phyloP scores from a whole-genome alignment of 2,797 vertebrate species.

The Sciaenops ocellatus region DNA sequence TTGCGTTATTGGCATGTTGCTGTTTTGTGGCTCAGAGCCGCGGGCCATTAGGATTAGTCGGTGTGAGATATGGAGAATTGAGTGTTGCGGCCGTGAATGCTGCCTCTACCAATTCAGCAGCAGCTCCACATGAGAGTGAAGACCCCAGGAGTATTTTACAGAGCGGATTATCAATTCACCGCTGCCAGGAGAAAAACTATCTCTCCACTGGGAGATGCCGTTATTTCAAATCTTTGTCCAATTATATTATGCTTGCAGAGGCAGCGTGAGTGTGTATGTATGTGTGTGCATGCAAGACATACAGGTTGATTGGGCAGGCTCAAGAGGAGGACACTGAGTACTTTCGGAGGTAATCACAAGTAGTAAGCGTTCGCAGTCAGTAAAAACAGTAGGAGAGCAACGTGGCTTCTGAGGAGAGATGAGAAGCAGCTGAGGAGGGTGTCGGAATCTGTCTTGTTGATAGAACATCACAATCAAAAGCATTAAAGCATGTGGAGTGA shows the following conservation, averaged over 20 bases:
- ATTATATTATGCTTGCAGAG: conserved; percentile 67
- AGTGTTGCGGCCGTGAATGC: conserved; percentile 37
- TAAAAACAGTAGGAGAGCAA: conserved; percentile 40
- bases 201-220: conserved; percentile 60
- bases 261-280: background rate
- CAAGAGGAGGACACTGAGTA: conserved; percentile 29
- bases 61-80: conserved; percentile 49
- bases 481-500: conserved; percentile 27
- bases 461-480: conserved; percentile 59
- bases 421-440: conserved; percentile 17
- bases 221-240: conserved; percentile 80
- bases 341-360: conserved; percentile 47
- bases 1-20: conserved; percentile 60
- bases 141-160: conserved; percentile 70
- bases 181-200: conserved; percentile 66
- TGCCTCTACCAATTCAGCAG: conserved; percentile 47
- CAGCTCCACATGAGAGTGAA: conserved; percentile 53
- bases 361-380: conserved; percentile 43
- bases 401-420: conserved; percentile 37
- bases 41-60: conserved; percentile 61
- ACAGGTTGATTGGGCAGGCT: conserved; percentile 46
- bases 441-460: conserved; percentile 51
- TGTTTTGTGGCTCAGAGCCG: conserved; percentile 48
- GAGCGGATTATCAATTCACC: conserved; percentile 75
- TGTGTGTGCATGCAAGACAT: conserved; percentile 25